Evolutionary conservation across 1,140 invertebrate genomes (phyloP), one percentile per base, ranked within the genome.

Genomic region (Scaptomyza graminum): DNA sequence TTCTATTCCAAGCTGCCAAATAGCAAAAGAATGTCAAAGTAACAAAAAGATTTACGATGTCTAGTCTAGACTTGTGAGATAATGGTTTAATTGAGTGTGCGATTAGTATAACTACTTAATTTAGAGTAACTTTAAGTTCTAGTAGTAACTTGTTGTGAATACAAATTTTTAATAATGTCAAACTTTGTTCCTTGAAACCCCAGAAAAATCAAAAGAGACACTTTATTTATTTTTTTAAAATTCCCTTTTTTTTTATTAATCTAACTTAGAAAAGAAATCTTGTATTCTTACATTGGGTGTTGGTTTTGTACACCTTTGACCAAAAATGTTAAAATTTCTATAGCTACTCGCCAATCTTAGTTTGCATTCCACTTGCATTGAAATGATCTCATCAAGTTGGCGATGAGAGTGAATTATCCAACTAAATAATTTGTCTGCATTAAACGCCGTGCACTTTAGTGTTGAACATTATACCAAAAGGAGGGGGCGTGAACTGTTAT

Each of bases 401-500:
- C 39, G 15, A 13, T 8, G 41, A 31, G 44, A 57, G 50, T 64
- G 61, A 64, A 52, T 69, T 39, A 54, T 25, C 25, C 47, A 39
- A 22, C 41, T 49, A 46, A 16, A 18, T 52, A 68, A 61, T 46
- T 41, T 9, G 25, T 52, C 63, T 47, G 49, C 62, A 66, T 72
- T 66, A 54, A 66, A 67, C n/a, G 44, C 34, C 57, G 52, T 68
- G 74, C 55, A 67, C 81, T 76, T 69, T 71, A 72, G 62, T 71
- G 76, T 69, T 12, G 15, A 55, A 74, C 62, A 54, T 52, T 57
- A 61, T 56, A 65, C 54, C 49, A 56, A 57, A 60, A 52, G 18
- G 46, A 37, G 57, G 62, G 79, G 62, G 79, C 67, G 79, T 46
- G 51, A 44, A 69, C 37, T 34, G 8, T 12, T 56, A 22, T 52